Percentiles rank a stretch among this genome's conserved stretches.
These are phyloP conservation scores for Cyclina sinensis DNA, from an alignment of 1,140 invertebrate genomes.

Conservation along the genomic window DNA sequence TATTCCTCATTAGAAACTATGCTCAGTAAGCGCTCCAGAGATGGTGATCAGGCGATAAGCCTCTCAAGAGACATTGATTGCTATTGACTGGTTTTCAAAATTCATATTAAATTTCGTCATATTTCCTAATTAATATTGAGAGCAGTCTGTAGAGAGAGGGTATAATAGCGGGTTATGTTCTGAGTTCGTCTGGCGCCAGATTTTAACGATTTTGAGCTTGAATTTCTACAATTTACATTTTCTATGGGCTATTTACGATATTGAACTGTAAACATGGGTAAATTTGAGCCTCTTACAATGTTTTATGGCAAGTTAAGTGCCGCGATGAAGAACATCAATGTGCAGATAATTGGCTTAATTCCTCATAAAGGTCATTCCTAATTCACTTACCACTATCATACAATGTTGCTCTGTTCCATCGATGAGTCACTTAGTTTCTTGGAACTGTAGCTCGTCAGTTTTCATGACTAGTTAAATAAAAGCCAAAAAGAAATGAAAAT, in stretches of 20 bases:
- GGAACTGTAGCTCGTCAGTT: too few species aligned
- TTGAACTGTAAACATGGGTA: constrained; percentile 13
- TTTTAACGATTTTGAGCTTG: constrained; percentile 24
- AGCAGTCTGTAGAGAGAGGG: constrained; percentile 17
- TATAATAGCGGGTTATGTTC: constrained; percentile 37
- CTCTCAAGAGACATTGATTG: constrained; percentile 47
- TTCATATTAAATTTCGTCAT: constrained; percentile 59
- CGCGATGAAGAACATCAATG: neutral
- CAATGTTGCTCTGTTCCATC: too few species aligned
- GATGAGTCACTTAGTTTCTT: too few species aligned
- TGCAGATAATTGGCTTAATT: neutral
- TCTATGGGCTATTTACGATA: constrained; percentile 33
- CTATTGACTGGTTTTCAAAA: constrained; percentile 59
- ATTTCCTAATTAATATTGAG: constrained; percentile 44
- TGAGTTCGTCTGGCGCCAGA: constrained; percentile 27
- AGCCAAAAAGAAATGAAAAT: too few species aligned
- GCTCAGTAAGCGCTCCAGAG: constrained; percentile 7
- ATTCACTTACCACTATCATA: neutral
- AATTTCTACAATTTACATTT: constrained; percentile 36
- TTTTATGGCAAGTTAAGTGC: constrained; percentile 5
- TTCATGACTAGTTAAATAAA: too few species aligned
- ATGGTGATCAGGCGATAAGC: constrained; percentile 46
- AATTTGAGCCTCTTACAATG: neutral
- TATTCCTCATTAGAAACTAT: constrained; percentile 17
- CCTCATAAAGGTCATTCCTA: neutral